These are phyloP conservation scores for Hemiprocne comata DNA, from an alignment of 2,113 vertebrate genomes.

Conservation along the genomic window DNA sequence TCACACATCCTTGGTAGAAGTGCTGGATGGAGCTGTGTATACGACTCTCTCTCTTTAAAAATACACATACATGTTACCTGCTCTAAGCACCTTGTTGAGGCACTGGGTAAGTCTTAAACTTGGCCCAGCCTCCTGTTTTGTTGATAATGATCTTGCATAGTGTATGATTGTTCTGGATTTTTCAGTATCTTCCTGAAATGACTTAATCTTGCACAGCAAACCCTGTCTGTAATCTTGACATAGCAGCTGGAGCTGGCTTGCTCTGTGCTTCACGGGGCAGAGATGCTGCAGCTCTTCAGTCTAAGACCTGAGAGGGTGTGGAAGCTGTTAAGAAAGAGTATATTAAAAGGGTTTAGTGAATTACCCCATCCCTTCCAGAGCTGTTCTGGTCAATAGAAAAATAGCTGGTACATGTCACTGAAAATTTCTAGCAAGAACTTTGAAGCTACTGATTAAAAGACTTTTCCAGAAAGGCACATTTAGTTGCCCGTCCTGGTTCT, in stretches of 20 bases:
- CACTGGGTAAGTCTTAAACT: not conserved
- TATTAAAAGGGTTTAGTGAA: not conserved
- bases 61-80: accelerated
- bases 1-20: accelerated
- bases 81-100: not conserved
- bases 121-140: not conserved
- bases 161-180: not conserved
- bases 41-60: not conserved
- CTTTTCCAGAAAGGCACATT: not conserved
- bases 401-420: accelerated
- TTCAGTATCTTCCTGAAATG: not conserved
- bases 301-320: not conserved
- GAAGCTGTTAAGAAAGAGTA: not conserved
- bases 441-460: not conserved
- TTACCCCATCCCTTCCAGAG: not conserved
- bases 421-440: not conserved
- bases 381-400: not conserved
- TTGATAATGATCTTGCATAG: not conserved
- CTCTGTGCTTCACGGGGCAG: not conserved
- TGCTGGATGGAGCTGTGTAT: not conserved
- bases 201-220: not conserved
- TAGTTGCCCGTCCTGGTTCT: not conserved
- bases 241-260: not conserved
- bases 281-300: not conserved
- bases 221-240: not conserved